Evolutionary conservation across 2,797 vertebrate species (phyloP).

Genomic region (Rhinella marina): DNA sequence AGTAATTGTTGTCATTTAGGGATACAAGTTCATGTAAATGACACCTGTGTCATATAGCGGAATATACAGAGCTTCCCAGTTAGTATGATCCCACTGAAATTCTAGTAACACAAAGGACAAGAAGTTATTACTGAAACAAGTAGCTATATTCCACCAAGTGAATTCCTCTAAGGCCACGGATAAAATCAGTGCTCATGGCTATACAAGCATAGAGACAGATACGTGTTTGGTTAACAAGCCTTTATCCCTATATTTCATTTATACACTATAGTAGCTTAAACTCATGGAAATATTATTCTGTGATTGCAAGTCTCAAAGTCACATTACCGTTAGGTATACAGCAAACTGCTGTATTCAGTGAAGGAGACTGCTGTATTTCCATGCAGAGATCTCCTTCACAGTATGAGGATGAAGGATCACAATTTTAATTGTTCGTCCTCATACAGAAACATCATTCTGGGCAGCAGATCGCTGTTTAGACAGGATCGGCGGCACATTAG

Average conservation of each 20-base stretch:
- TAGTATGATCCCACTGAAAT: not conserved
- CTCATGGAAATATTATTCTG: not conserved
- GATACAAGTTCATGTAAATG: slow-evolving; percentile 37
- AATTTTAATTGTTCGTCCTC: too few species aligned
- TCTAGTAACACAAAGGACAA: not conserved
- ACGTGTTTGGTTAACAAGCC: not conserved
- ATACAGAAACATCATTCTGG: too few species aligned
- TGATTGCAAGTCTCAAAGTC: not conserved
- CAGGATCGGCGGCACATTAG: too few species aligned
- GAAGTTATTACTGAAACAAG: not conserved
- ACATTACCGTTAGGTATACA: not conserved
- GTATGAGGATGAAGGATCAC: too few species aligned
- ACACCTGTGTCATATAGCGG: slow-evolving; percentile 33
- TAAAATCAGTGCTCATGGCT: not conserved
- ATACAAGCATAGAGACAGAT: not conserved
- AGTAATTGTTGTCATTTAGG: slow-evolving; percentile 38
- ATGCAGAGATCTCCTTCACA: too few species aligned
- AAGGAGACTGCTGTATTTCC: too few species aligned
- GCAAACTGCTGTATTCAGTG: too few species aligned
- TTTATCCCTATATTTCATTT: not conserved
- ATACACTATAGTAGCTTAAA: not conserved
- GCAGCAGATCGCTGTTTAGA: too few species aligned
- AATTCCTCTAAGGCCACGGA: not conserved
- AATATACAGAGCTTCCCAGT: not conserved
- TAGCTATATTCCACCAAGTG: not conserved